Conservation (phyloP, 35 echinoderm and acorn worm species). For the Heliocidaris tuberculata region DNA sequence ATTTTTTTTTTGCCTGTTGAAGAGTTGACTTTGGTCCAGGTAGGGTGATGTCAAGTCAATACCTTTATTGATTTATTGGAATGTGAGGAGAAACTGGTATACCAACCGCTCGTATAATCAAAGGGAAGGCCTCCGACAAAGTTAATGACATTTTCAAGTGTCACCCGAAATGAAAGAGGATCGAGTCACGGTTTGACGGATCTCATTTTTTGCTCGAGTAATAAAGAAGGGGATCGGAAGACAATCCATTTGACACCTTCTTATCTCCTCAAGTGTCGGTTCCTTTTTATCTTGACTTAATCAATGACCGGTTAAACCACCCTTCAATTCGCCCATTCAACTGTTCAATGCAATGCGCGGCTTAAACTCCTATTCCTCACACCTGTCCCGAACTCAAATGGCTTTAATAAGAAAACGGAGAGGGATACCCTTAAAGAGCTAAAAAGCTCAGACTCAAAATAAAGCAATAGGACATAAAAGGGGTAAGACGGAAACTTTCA, state of each 20-base stretch:
- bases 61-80: neutral
- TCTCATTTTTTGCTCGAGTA: neutral
- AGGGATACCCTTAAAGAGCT: neutral
- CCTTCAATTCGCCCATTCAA: neutral
- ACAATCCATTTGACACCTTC: conserved; percentile 25
- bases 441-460: neutral
- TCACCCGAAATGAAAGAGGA: neutral
- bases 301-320: conserved; percentile 29
- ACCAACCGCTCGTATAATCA: neutral
- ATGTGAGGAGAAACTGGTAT: neutral
- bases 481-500: neutral
- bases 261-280: conserved; percentile 17
- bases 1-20: no score
- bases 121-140: neutral
- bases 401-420: neutral
- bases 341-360: neutral
- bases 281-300: conserved; percentile 38
- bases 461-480: neutral
- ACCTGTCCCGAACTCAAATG: neutral
- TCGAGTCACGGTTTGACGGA: neutral
- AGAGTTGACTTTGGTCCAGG: no score
- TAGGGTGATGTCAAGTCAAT: neutral
- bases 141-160: neutral
- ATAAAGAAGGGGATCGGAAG: neutral
- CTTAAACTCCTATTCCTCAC: conserved; percentile 25